A percentile compares a stretch with the other conserved stretches of the same genome.
phyloP scores from a whole-genome alignment of 1,140 invertebrate genomes.

The Drosophila chauvacae region DNA sequence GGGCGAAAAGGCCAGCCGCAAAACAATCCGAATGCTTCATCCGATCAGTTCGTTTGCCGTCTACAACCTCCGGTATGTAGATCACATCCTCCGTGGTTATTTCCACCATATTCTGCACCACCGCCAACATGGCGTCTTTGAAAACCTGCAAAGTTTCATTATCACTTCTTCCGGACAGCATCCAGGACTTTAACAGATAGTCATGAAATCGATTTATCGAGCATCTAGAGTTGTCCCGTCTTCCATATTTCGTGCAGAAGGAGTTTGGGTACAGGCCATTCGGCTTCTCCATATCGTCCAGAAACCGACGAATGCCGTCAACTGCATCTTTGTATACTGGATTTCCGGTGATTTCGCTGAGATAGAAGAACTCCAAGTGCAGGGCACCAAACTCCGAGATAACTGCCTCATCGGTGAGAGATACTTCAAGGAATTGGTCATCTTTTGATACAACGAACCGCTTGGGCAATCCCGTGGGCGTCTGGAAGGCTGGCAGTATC shows the following conservation, averaged over 20 bases:
- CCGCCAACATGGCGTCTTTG: slow-evolving; percentile 93
- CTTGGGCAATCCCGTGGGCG: slow-evolving; percentile 96
- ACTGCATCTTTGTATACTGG: slow-evolving; percentile 94
- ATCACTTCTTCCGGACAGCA: slow-evolving; percentile 93
- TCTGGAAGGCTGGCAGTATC: slow-evolving; percentile 98
- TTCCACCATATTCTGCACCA: slow-evolving; percentile 91
- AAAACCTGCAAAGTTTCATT: slow-evolving; percentile 94
- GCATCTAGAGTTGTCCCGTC: slow-evolving; percentile 91
- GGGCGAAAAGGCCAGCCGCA: slow-evolving; percentile 95
- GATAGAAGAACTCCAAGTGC: slow-evolving; percentile 97
- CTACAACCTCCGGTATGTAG: slow-evolving; percentile 97
- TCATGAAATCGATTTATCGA: slow-evolving; percentile 96
- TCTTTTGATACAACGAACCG: slow-evolving; percentile 93
- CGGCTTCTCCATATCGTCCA: slow-evolving; percentile 93
- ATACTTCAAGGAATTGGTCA: slow-evolving; percentile 89
- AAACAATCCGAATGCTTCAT: slow-evolving; percentile 99
- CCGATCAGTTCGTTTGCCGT: slow-evolving; percentile 95
- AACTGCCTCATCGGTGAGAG: slow-evolving; percentile 96
- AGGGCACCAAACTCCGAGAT: slow-evolving; percentile 98
- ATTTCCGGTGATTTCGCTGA: slow-evolving; percentile 97
- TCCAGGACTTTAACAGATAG: slow-evolving; percentile 97
- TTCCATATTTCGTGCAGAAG: slow-evolving; percentile 93
- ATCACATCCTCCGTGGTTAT: slow-evolving; percentile 91
- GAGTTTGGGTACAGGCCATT: slow-evolving; percentile 98
- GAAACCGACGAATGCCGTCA: slow-evolving; percentile 91